Base-by-base conservation (phyloP, 2,113 vertebrate genomes). In the Gambusia holbrooki region DNA sequence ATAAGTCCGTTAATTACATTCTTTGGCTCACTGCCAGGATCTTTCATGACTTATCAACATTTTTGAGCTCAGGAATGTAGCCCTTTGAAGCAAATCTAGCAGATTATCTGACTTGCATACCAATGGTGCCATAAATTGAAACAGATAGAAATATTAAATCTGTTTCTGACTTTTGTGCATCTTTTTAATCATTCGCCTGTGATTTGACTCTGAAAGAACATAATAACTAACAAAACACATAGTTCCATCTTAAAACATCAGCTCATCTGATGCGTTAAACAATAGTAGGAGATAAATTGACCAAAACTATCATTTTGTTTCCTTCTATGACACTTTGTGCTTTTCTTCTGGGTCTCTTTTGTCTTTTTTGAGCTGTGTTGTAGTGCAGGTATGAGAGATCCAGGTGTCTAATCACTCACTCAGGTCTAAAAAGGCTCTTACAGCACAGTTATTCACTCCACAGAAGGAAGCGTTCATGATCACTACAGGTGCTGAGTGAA, bases 1-100 rank as follows among this genome's bases (percentile, higher is more conserved):
- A 66, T 75, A 73, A 84, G 71, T 84, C 86, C 90, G 90, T 69
- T 92, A 86, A 91, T 92, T 89, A 92, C 83, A 76, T 82, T 80
- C 74, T 83, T 71, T 79, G 75, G 67, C 58, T 61, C 68, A 69
- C 84, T 73, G 67, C 74, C 77, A 69, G 66, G 68, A 90, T 72
- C 82, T 75, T 69, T 85, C 70, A 33, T 77, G 83, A 88, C 85
- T 19, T 72, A 83, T 72, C 74, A 76, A 79, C 73, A 79, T 68
- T 74, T 37, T 73, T 73, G 65, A 69, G 25, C 54, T 13, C 40
- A 42, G 61, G 74, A 88, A 84, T 79, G 65, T 58, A 63, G 65
- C 54, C n/a, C 32, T 14, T 5, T 74, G 77, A 74, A 11, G 22
- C 51, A 19, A 65, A 60, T 1, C 19, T 60, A 62, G 77, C 32